Evolutionary conservation across 2,113 vertebrate genomes (phyloP), one percentile per base, ranked within the genome.

Genomic region (Cervus canadensis): DNA sequence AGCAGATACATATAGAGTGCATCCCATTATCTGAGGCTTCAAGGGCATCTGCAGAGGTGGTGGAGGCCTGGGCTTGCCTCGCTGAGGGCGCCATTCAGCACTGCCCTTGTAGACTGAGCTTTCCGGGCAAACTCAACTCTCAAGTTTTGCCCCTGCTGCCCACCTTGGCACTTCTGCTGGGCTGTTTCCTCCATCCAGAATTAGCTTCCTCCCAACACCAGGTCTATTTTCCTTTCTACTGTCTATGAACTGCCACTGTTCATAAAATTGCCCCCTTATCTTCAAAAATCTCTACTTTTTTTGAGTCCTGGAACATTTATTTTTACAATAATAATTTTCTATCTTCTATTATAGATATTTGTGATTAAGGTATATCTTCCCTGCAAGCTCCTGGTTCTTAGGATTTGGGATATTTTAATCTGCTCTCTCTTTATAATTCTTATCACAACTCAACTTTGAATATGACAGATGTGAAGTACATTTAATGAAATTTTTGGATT

Each of bases 31-130:
- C 25, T 74, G 83, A 52, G 40, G 78, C 23, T 28, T 57, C 45
- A 59, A 62, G 11, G 25, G 6, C 2, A 12, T 52, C 52, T 62
- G 25, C 12, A 85, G 36, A 93, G 28, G 19, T 60, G 28, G 45
- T 9, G 43, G 28, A 48, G 45, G 54, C 33, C 28, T 36, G 16
- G 60, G 6, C 2, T 82, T 19, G 6, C 40, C 7, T 33, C 2
- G 25, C 9, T n/a, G 2, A 10, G 3, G 25, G 4, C 12, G 1
- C 1, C 3, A 23, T 92, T 52, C 57, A 7, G 19, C 11, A 6
- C 6, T 52, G 26, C n/a, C 13, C 17, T 43, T 1, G 15, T 9
- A 62, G 36, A 30, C 17, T 36, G 11, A 17, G 0, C 17, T 6
- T 8, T 82, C n/a, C 1, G 1, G 13, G 52, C 28, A 45, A 62